A percentile compares a stretch with the other conserved stretches of the same genome.
phyloP scores from a whole-genome alignment of 2,888 invertebrate genomes.

The Drosophila eohydei region DNA sequence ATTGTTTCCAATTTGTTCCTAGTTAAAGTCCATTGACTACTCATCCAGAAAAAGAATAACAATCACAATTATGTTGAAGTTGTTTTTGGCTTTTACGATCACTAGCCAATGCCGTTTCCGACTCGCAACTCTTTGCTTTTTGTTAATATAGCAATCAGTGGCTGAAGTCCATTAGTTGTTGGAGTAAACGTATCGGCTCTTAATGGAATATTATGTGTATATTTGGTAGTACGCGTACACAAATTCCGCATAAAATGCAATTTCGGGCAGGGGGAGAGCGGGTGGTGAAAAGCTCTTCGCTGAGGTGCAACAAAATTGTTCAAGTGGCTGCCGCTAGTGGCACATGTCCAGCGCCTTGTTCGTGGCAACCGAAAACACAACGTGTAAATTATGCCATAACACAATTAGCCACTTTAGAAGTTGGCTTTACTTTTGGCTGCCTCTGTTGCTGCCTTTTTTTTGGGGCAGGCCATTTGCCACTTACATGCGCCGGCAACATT shows the following conservation, averaged over 20 bases:
- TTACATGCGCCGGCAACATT: constrained; percentile 71
- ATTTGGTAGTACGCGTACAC: constrained; percentile 32
- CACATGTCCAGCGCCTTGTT: constrained; percentile 77
- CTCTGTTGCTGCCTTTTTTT: constrained; percentile 28
- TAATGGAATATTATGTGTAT: constrained; percentile 31
- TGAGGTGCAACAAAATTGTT: constrained; percentile 51
- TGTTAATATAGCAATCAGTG: constrained; percentile 34
- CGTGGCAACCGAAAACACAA: constrained; percentile 75
- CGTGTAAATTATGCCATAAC: constrained; percentile 80
- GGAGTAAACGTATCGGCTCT: constrained; percentile 19
- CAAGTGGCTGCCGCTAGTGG: constrained; percentile 62
- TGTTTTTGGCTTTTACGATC: not conserved
- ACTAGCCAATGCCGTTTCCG: not conserved
- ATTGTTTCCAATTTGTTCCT: not conserved
- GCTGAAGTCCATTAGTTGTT: constrained; percentile 26
- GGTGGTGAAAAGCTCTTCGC: constrained; percentile 14
- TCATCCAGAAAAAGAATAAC: not conserved
- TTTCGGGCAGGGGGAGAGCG: not conserved
- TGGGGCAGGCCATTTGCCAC: constrained; percentile 67
- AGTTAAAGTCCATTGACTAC: not conserved
- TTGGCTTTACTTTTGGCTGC: constrained; percentile 47
- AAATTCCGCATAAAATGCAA: constrained; percentile 25
- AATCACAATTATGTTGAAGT: constrained; percentile 5
- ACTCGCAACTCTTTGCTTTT: not conserved
- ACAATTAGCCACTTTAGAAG: constrained; percentile 80